phyloP scores from a whole-genome alignment of 2,888 invertebrate species.

The Erannis defoliaria region DNA sequence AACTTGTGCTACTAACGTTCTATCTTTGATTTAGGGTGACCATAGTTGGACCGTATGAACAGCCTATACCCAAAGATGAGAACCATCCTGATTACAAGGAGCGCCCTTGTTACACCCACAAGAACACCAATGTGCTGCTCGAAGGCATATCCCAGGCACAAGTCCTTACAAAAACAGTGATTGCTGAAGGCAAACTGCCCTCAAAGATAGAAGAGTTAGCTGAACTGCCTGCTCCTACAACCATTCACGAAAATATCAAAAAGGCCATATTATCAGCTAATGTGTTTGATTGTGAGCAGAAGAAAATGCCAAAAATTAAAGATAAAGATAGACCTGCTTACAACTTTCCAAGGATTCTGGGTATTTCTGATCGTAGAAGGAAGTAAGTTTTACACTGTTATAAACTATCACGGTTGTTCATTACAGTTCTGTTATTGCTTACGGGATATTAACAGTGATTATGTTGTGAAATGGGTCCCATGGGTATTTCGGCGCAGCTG shows the following conservation, averaged over 20 bases:
- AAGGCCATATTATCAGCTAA: slow-evolving; percentile 88
- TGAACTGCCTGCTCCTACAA: slow-evolving; percentile 78
- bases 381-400: slow-evolving; percentile 88
- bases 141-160: slow-evolving; percentile 93
- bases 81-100: slow-evolving; percentile 90
- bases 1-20: not conserved
- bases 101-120: slow-evolving; percentile 86
- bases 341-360: slow-evolving; percentile 90
- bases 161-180: slow-evolving; percentile 92
- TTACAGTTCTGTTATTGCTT: too few relatives aligned
- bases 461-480: too few relatives aligned
- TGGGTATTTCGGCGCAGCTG: too few relatives aligned
- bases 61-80: slow-evolving; percentile 76
- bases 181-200: slow-evolving; percentile 88
- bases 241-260: slow-evolving; percentile 87
- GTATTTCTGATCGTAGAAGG: slow-evolving; percentile 90
- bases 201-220: slow-evolving; percentile 84
- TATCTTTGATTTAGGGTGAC: slow-evolving; percentile 60
- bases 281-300: slow-evolving; percentile 92
- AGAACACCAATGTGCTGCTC: slow-evolving; percentile 88
- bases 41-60: slow-evolving; percentile 77
- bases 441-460: too few relatives aligned
- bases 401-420: too few relatives aligned
- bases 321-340: slow-evolving; percentile 90
- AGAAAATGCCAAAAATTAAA: slow-evolving; percentile 91